Base-by-base conservation (phyloP, 2,797 vertebrate genomes). In the Ispidina picta region DNA sequence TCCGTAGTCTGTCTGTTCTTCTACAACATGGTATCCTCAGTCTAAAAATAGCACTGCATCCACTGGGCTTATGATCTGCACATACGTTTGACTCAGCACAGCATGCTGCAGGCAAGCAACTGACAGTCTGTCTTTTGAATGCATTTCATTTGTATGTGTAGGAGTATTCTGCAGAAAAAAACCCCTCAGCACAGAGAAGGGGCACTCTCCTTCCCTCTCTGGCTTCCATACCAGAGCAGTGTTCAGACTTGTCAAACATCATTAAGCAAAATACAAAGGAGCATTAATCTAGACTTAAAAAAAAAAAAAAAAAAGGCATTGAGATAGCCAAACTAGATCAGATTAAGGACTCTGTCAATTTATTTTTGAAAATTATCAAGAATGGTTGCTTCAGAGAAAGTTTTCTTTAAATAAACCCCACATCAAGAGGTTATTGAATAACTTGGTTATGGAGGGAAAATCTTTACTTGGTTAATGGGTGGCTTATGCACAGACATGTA, bases 1-100 rank as follows among this genome's bases (percentile, higher is more conserved):
- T 74, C 68, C 69, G 68, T 71, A 29, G 19, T 54, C 88, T 23
- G n/a, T 66, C 68, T 93, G 70, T 88, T 92, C 64, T 86, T 86
- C 52, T 68, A 58, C 78, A 90, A 35, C 65, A 82, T 85, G 83
- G 74, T 92, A 92, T 86, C 65, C 83, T 94, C 54, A 20, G 44
- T 22, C 90, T 95, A 96, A 93, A 96, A 93, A 95, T 94, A 96
- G 81, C 33, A 5, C 37, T 46, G 74, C 68, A 91, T 93, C 83
- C 92, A 86, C 92, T 31, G 86, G 86, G 93, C 93, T 94, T 95
- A 92, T 91, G 95, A 95, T 96, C 88, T 88, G 86, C 92, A 91
- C 78, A 91, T 71, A 91, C 8, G 17, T 95, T 96, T 95, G 95
- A 96, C 94, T 96, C 94, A 95, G 93, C 95, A 91, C 89, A 93